Evolutionary conservation across 2,797 vertebrate genomes (phyloP), one percentile per base, ranked within the genome.

Genomic region (Poeciliopsis infans): DNA sequence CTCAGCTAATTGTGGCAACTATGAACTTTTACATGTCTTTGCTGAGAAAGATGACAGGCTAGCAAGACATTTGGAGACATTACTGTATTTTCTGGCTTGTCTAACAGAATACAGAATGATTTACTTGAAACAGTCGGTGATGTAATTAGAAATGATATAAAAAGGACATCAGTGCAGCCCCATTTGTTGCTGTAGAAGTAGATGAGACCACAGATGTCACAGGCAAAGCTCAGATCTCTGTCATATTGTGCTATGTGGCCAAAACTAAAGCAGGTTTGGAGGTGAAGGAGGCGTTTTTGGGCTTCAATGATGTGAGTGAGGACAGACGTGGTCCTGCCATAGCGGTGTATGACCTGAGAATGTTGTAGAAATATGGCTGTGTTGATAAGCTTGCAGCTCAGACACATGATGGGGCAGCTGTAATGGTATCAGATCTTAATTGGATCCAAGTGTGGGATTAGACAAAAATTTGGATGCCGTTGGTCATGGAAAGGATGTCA

Each of bases 381-480:
- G 74, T 76, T 18, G 51, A 70, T 36, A 75, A 71, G 51, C 25
- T 71, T 1, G 51, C 49, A 12, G 51, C 41, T 75, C 82, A 55
- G 23, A 55, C 51, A 0, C 81, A 76, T 39, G 74, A 85, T 1
- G 70, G 55, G 3, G 76, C 74, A 0, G 5, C 83, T 15, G 80
- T 86, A 7, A 81, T 81, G 76, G 49, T 82, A 47, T 84, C 73
- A 64, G 73, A 89, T 23, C 82, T 86, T 70, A 83, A 83, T 7
- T n/a, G 66, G 18, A 41, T 39, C 39, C 39, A 39, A 5, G 39
- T 4, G 6, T 39, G 4, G 39, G 39, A 39, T 39, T 39, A 39
- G 39, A 39, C 5, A 39, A 39, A 6, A 39, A 39, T 39, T 5
- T 39, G 39, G 5, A 39, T 39, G 39, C 39, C 4, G 39, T n/a